Conservation (phyloP, 92 coral and sea anemone species). For the Palythoa heliodiscus region DNA sequence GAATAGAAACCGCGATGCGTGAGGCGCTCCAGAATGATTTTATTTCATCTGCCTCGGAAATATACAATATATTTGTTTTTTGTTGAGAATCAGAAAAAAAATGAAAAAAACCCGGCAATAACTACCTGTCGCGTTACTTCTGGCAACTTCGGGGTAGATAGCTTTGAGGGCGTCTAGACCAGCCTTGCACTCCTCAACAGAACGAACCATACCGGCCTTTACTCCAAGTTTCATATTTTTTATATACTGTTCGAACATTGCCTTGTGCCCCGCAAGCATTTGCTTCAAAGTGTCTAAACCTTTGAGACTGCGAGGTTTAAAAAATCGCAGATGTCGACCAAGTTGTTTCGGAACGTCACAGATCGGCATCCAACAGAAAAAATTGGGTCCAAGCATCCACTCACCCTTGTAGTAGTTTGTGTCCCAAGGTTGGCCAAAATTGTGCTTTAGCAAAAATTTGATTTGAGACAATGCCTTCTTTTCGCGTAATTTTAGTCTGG, state of each 20-base stretch:
- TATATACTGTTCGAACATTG: slow-evolving; percentile 61
- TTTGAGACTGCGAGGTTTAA: slow-evolving; percentile 55
- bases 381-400: slow-evolving; percentile 92
- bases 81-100: not conserved
- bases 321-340: slow-evolving; percentile 35
- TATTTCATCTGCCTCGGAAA: not conserved
- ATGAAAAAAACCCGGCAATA: not conserved
- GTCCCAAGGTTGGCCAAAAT: slow-evolving; percentile 78
- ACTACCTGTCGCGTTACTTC: slow-evolving; percentile 29
- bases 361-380: slow-evolving; percentile 83
- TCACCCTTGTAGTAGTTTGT: slow-evolving; percentile 73
- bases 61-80: not conserved
- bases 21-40: too few relatives aligned
- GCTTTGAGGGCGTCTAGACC: slow-evolving; percentile 77
- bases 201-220: slow-evolving; percentile 88
- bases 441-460: slow-evolving; percentile 69
- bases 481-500: slow-evolving; percentile 71
- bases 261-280: slow-evolving; percentile 57
- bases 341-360: slow-evolving; percentile 61
- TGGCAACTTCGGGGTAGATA: slow-evolving; percentile 24
- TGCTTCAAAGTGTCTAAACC: slow-evolving; percentile 60
- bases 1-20: not conserved
- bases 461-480: slow-evolving; percentile 80
- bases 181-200: slow-evolving; percentile 78
- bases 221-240: slow-evolving; percentile 81